These are phyloP conservation scores for Itoplectis maculator DNA, from an alignment of 2,888 invertebrate genomes.

Conservation along the genomic window DNA sequence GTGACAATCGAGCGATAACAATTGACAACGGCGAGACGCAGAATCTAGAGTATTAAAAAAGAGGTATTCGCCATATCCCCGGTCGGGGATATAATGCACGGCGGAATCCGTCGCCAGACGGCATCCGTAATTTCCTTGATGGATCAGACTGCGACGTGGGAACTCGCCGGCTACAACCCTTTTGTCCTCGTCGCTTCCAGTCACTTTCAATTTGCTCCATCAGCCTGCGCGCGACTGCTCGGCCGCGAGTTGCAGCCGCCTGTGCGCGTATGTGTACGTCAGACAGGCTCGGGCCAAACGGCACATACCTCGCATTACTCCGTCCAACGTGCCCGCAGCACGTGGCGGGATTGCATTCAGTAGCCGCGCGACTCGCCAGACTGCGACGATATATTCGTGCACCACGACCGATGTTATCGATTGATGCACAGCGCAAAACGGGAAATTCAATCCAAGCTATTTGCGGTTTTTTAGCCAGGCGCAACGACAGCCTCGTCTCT, in stretches of 20 bases:
- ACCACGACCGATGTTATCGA: conserved; percentile 18
- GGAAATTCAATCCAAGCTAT: not conserved
- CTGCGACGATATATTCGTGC: conserved; percentile 9
- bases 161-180: conserved; percentile 25
- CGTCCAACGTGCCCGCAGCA: not conserved
- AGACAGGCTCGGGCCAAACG: not conserved
- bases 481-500: not conserved
- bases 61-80: not conserved
- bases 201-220: conserved; percentile 55
- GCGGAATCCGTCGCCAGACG: not conserved
- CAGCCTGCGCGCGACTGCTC: conserved; percentile 21
- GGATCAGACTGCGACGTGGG: conserved; percentile 27
- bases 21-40: not conserved
- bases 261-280: not conserved
- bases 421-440: not conserved
- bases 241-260: too few species aligned
- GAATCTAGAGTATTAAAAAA: not conserved
- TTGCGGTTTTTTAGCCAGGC: not conserved
- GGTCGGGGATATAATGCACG: not conserved
- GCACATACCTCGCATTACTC: conserved; percentile 23
- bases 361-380: not conserved
- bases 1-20: too few species aligned
- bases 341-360: not conserved
- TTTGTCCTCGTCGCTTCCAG: conserved; percentile 53
- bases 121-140: conserved; percentile 39